Evolutionary conservation across 2,113 vertebrate genomes (phyloP).

Genomic region (Mobula birostris): DNA sequence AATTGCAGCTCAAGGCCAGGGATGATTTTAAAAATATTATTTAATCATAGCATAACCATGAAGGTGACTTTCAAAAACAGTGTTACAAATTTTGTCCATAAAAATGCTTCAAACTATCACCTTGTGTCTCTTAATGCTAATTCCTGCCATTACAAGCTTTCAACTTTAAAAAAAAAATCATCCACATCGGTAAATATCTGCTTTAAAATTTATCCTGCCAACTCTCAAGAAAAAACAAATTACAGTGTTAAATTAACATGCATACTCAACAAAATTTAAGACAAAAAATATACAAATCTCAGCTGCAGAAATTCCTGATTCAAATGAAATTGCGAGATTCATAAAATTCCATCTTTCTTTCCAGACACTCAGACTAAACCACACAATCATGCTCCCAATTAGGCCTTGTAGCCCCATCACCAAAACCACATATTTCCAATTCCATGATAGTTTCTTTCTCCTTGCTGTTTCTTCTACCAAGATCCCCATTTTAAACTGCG

Average conservation of each 20-base stretch:
- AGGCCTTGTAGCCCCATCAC: background rate
- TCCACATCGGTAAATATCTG: background rate
- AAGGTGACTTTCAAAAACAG: background rate
- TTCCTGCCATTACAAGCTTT: background rate
- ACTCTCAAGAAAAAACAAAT: background rate
- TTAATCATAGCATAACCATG: background rate
- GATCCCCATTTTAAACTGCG: background rate
- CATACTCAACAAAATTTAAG: background rate
- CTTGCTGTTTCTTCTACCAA: background rate
- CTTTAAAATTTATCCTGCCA: slow-evolving; percentile 5
- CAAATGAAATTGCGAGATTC: background rate
- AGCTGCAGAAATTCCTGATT: background rate
- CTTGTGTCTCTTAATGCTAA: background rate
- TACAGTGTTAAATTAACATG: background rate
- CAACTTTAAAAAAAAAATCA: background rate
- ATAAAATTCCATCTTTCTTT: background rate
- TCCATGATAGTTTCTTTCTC: background rate
- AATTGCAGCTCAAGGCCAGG: background rate
- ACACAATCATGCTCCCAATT: background rate
- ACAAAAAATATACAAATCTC: background rate
- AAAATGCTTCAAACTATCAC: background rate
- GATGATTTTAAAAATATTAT: background rate
- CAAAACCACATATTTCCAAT: background rate
- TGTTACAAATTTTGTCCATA: background rate
- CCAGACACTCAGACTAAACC: background rate